These are phyloP conservation scores for Phaethon lepturus DNA, from an alignment of 2,113 vertebrate genomes.

Conservation along the genomic window DNA sequence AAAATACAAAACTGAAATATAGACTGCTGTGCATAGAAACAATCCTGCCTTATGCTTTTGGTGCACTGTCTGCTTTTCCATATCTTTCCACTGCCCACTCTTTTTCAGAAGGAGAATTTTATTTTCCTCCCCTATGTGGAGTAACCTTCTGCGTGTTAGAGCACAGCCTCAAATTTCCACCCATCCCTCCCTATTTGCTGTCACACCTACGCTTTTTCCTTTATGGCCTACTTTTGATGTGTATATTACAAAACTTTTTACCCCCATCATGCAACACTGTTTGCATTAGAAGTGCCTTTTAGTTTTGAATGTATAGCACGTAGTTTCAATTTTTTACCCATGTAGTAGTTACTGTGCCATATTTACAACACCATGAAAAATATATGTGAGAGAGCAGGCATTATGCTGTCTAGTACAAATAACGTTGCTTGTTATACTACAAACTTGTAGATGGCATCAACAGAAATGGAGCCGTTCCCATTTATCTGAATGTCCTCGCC, in stretches of 20 bases:
- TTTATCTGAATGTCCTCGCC: not conserved
- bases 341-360: not conserved
- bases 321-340: not conserved
- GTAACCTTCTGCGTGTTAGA: slow-evolving; percentile 8
- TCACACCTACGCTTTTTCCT: not conserved
- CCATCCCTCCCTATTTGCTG: not conserved
- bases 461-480: not conserved
- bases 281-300: not conserved
- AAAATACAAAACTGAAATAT: not conserved
- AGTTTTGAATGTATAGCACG: not conserved
- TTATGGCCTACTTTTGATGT: slow-evolving; percentile 23
- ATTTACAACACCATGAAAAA: not conserved
- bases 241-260: not conserved
- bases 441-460: not conserved
- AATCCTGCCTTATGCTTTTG: not conserved
- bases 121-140: not conserved
- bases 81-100: not conserved
- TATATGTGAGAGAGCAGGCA: not conserved
- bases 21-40: not conserved
- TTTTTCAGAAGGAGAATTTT: not conserved
- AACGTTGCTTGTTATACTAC: not conserved
- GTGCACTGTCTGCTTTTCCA: slow-evolving; percentile 4
- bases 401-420: not conserved
- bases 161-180: not conserved
- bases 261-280: not conserved